These are phyloP conservation scores for Heterocephalus glaber DNA, from an alignment of 2,113 vertebrate species.

Conservation along the genomic window DNA sequence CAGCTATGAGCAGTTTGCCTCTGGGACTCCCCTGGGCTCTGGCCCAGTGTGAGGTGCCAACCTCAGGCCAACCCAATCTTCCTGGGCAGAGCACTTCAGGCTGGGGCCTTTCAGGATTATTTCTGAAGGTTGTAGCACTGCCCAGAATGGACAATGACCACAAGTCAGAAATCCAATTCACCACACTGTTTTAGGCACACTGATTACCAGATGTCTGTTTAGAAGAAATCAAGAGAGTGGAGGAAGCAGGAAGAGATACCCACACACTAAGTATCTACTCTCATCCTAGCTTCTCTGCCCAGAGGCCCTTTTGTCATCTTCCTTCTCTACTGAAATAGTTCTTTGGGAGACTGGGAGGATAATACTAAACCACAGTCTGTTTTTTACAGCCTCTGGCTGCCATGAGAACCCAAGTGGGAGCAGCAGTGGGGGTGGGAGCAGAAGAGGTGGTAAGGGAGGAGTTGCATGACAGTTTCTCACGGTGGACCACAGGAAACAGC, in stretches of 20 bases:
- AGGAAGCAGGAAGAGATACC: neutral
- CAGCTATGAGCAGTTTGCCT: slow-evolving; percentile 33
- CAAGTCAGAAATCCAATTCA: neutral
- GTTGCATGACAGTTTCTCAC: neutral
- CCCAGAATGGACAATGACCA: neutral
- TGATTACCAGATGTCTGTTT: neutral
- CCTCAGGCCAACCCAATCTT: neutral
- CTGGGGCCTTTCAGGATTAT: neutral
- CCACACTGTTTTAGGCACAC: neutral
- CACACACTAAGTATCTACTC: neutral
- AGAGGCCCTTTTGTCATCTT: neutral
- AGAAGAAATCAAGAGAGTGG: neutral
- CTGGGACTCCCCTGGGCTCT: neutral
- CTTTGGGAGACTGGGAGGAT: slow-evolving; percentile 9
- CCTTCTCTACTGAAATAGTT: slow-evolving; percentile 35
- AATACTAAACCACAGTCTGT: neutral
- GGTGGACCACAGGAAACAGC: neutral
- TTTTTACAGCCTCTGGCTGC: neutral
- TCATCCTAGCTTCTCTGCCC: slow-evolving; percentile 3
- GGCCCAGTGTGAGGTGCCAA: neutral
- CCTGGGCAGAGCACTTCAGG: neutral
- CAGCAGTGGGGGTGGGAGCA: neutral
- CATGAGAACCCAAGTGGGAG: neutral
- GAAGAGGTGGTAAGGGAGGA: neutral
- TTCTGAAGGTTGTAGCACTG: neutral